phyloP scores from a whole-genome alignment of 1,140 invertebrate genomes.

The Rhagoletis zephyria region DNA sequence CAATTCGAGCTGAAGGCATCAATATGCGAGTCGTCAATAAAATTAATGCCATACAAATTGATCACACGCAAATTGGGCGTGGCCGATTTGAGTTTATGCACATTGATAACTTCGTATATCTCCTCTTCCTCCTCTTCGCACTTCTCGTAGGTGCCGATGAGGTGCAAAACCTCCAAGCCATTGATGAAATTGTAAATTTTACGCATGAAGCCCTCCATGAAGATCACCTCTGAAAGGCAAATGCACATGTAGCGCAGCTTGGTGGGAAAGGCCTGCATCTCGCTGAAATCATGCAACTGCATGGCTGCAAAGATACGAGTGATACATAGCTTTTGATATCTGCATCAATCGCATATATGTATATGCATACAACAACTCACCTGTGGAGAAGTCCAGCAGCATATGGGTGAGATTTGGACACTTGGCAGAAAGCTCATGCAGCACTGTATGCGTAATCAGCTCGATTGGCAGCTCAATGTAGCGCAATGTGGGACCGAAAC shows the following conservation, averaged over 20 bases:
- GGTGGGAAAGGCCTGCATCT: conserved; percentile 98
- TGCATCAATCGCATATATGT: background rate
- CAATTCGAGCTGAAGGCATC: conserved; percentile 97
- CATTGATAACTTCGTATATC: conserved; percentile 99
- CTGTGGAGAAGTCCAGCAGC: conserved; percentile 96
- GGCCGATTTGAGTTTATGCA: conserved; percentile 96
- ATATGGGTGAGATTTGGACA: conserved; percentile 98
- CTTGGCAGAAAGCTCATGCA: conserved; percentile 96
- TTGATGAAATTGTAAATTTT: conserved; percentile 99
- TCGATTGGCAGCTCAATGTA: conserved; percentile 98
- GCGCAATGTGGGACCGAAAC: conserved; percentile 91
- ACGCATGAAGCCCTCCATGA: conserved; percentile 99
- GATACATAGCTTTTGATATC: background rate
- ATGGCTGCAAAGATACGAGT: conserved; percentile 80
- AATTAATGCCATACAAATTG: conserved; percentile 97
- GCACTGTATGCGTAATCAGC: conserved; percentile 96
- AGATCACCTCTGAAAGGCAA: conserved; percentile 97
- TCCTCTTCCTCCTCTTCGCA: conserved; percentile 99
- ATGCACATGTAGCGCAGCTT: conserved; percentile 97
- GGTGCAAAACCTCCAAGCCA: conserved; percentile 96
- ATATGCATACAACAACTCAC: conserved; percentile 63
- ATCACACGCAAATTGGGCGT: conserved; percentile 95
- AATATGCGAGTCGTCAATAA: conserved; percentile 98
- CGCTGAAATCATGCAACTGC: conserved; percentile 99
- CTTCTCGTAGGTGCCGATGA: conserved; percentile 99